A percentile compares a stretch with the other conserved stretches of the same genome.
Evolutionary conservation across 2,113 vertebrate species (phyloP).

Genomic region (Hippocampus barbouri): DNA sequence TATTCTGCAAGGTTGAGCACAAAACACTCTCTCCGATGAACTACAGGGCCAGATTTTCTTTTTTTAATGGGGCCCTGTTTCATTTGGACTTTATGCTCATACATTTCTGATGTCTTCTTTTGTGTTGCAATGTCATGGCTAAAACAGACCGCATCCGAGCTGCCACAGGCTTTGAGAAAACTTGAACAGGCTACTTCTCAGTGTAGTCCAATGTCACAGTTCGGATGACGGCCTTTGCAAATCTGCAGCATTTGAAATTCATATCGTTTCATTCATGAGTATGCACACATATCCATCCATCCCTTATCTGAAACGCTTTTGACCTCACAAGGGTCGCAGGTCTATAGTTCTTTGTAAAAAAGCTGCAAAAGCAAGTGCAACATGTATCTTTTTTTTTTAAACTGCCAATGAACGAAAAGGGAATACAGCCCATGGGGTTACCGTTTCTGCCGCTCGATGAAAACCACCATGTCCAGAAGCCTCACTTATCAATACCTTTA

Average conservation of each 20-base stretch:
- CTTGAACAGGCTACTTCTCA: conserved; percentile 9
- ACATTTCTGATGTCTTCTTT: conserved; percentile 51
- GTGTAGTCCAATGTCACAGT: conserved; percentile 14
- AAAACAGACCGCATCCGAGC: conserved; percentile 23
- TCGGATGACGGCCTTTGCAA: conserved; percentile 7
- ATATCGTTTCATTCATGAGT: neutral
- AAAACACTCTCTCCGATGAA: conserved; percentile 27
- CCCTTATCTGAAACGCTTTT: too few relatives aligned
- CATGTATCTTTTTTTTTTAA: too few relatives aligned
- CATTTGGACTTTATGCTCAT: conserved; percentile 47
- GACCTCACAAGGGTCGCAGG: too few relatives aligned
- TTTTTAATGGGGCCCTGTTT: conserved; percentile 35
- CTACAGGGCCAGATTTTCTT: conserved; percentile 20
- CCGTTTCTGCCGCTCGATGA: too few relatives aligned
- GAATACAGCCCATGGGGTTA: too few relatives aligned
- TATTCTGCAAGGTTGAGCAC: conserved; percentile 42
- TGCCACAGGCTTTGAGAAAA: conserved; percentile 8
- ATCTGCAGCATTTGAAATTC: neutral
- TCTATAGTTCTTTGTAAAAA: too few relatives aligned
- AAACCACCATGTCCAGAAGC: too few relatives aligned
- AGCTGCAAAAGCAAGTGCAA: too few relatives aligned
- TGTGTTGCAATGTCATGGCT: conserved; percentile 18
- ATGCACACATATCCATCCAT: neutral
- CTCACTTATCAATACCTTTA: too few relatives aligned
- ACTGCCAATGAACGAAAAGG: neutral